Conservation (phyloP, 30 jellyfish, hydroid and myxozoan species). For the Cassiopea xamachana region DNA sequence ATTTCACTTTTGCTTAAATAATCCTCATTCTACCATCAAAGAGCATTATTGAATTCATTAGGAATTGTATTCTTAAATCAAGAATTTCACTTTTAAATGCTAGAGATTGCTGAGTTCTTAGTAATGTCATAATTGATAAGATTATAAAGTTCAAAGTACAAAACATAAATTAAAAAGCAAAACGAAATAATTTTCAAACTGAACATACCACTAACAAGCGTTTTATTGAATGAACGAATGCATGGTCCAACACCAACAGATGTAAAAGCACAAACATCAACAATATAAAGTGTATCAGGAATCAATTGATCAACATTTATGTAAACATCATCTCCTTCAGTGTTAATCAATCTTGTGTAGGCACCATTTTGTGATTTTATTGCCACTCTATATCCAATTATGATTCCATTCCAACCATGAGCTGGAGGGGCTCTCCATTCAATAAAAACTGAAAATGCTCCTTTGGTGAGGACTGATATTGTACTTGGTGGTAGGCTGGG, state of each 20-base stretch:
- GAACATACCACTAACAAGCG: slow-evolving; percentile 68
- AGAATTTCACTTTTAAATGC: no score
- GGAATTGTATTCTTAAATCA: no score
- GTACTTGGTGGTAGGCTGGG: slow-evolving; percentile 70
- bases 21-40: no score
- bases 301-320: slow-evolving; percentile 32
- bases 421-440: slow-evolving; percentile 74
- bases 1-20: no score
- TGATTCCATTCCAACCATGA: slow-evolving; percentile 68
- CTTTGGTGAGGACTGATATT: slow-evolving; percentile 32
- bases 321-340: slow-evolving; percentile 6
- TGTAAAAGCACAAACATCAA: slow-evolving; percentile 84
- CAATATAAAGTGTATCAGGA: slow-evolving; percentile 60
- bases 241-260: slow-evolving; percentile 87
- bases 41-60: no score
- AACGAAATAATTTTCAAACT: not conserved
- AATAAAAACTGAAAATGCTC: slow-evolving; percentile 50
- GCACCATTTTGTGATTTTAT: not conserved
- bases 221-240: slow-evolving; percentile 45
- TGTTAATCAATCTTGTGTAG: not conserved
- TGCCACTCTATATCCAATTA: slow-evolving; percentile 64
- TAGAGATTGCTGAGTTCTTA: no score
- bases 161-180: not conserved
- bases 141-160: no score
- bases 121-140: no score